Base-by-base conservation (phyloP, 2,888 invertebrate species). In the Cantharis rustica region DNA sequence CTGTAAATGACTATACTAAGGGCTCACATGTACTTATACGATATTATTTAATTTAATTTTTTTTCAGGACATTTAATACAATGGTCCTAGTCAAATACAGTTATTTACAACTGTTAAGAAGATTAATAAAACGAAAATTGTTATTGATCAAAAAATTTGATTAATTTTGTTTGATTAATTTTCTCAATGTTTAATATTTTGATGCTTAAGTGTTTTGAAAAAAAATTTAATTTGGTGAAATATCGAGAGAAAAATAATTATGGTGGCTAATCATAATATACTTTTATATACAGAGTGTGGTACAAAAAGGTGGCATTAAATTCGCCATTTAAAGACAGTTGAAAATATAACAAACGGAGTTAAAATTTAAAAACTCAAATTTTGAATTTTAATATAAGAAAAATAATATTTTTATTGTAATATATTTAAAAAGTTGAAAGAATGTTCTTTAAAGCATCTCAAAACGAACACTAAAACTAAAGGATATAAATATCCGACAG, bases 381-480 rank as follows among this genome's bases (percentile, higher is more conserved):
- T 47, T 47, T 47, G 47, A 76, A 71, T 73, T 76, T 61, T 76
- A 73, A 77, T 47, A 26, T 73, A 70, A 71, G 47, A 47, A 47
- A 47, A 47, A 47, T 47, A 47, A 47, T 47, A 47, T 47, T 47
- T 47, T 47, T 47, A 47, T 47, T 47, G 47, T 47, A 47, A 47
- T 47, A 47, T 47, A 47, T 13, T 47, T 47, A 47, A 47, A 47
- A 47, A n/a, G n/a, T 70, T 74, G 72, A 47, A 63, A 63, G 66
- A 77, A 77, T 71, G 77, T 77, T 73, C 72, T 71, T 75, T 75
- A 75, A 69, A 70, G 75, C 66, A 75, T 66, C 75, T 75, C 70
- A 64, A 72, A 68, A n/a, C 62, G 71, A 15, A 71, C 66, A 75
- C 66, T 75, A 75, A 71, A 66, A 71, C 17, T 75, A 71, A 64